These are phyloP conservation scores for Drymodes brunneopygia DNA, from an alignment of 2,113 vertebrate genomes.

Conservation along the genomic window DNA sequence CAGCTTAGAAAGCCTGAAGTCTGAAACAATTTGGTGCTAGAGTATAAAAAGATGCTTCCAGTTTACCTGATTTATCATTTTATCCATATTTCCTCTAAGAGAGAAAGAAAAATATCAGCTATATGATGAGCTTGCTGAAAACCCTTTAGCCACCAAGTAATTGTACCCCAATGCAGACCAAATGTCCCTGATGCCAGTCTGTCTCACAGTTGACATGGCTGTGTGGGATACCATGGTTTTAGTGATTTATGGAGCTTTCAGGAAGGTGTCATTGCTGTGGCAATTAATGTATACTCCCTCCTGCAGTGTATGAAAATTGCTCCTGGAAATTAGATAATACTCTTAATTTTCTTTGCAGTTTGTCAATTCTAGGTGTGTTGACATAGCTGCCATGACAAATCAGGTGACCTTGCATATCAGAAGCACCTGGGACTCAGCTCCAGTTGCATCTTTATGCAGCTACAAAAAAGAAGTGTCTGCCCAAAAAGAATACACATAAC, in stretches of 20 bases:
- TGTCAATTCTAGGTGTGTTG: constrained; percentile 65
- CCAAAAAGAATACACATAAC: neutral
- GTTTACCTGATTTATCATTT: neutral
- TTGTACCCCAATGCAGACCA: constrained; percentile 36
- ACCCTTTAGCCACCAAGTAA: constrained; percentile 17
- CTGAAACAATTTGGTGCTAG: neutral
- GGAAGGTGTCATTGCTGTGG: constrained; percentile 44
- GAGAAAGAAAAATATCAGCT: neutral
- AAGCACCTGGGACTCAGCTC: neutral
- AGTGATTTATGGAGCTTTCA: constrained; percentile 74
- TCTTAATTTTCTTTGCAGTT: constrained; percentile 76
- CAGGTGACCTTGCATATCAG: constrained; percentile 55
- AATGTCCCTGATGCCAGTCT: constrained; percentile 29
- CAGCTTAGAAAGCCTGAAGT: neutral
- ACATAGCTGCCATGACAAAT: constrained; percentile 60
- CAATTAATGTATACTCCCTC: constrained; percentile 69
- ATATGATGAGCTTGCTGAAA: neutral
- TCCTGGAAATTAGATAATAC: constrained; percentile 74
- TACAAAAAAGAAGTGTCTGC: neutral
- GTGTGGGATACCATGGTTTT: neutral
- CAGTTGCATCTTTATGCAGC: neutral
- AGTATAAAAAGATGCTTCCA: neutral
- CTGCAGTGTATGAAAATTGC: constrained; percentile 68
- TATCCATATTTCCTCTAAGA: constrained; percentile 5
- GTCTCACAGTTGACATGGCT: neutral